Evolutionary conservation across 1,140 invertebrate genomes (phyloP).

Genomic region (Caerostris extrusa): DNA sequence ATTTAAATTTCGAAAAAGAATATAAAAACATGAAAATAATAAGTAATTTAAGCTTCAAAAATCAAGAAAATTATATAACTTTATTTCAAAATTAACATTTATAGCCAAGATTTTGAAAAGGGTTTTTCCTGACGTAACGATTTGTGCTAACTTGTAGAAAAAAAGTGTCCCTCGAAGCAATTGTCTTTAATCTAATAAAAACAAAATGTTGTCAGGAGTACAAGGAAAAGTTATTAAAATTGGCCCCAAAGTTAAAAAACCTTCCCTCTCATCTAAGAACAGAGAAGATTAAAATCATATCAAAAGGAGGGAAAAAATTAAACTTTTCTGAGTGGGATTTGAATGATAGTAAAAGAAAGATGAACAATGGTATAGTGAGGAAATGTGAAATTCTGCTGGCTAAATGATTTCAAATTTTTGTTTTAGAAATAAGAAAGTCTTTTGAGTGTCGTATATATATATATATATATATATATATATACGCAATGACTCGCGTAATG

Average conservation of each 20-base stretch:
- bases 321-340: background rate
- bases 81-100: constrained; percentile 31
- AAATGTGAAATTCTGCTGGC: background rate
- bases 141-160: background rate
- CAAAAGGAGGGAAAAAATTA: constrained; percentile 10
- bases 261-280: constrained; percentile 5
- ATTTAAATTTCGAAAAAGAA: background rate
- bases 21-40: background rate
- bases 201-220: constrained; percentile 29
- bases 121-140: background rate
- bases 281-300: constrained; percentile 41
- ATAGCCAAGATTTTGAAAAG: background rate
- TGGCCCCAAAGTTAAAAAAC: constrained; percentile 27
- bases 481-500: too few relatives aligned
- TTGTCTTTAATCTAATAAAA: constrained; percentile 45
- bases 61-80: constrained; percentile 8
- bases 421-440: too few relatives aligned
- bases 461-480: too few relatives aligned
- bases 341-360: constrained; percentile 2
- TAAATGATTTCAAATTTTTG: background rate
- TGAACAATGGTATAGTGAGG: background rate
- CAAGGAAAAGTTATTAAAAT: constrained; percentile 41
- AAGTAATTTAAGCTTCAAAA: constrained; percentile 11
- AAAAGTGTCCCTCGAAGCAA: background rate
- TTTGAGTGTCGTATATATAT: too few relatives aligned